A percentile compares a stretch with the other conserved stretches of the same genome.
Evolutionary conservation across 2,113 vertebrate species (phyloP).

Genomic region (Eclectus roratus): DNA sequence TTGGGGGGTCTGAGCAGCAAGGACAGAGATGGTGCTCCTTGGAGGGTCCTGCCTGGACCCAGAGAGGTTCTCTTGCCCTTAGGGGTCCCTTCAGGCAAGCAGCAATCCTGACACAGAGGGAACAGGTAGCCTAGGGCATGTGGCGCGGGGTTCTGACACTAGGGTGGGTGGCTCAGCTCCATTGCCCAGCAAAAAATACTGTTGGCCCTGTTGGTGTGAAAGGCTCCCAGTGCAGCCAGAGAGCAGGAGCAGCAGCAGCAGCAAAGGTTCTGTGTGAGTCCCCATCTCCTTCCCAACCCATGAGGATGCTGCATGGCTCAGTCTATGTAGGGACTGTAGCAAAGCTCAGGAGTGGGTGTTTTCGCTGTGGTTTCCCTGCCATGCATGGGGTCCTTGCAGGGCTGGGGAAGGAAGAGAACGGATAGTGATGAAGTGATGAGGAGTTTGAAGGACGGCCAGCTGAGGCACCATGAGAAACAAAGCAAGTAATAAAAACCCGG

Average conservation of each 20-base stretch:
- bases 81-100: neutral
- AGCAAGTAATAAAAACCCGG: conserved; percentile 11
- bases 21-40: neutral
- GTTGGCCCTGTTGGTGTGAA: neutral
- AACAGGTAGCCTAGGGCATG: neutral
- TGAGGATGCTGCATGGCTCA: neutral
- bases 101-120: neutral
- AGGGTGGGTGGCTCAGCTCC: neutral
- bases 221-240: neutral
- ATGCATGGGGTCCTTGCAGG: rapidly evolving
- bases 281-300: neutral
- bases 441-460: conserved; percentile 12
- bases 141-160: rapidly evolving
- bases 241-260: neutral
- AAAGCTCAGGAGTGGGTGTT: neutral
- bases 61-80: neutral
- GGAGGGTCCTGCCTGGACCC: no score
- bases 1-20: neutral
- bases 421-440: neutral
- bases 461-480: neutral
- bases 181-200: neutral
- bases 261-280: neutral
- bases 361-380: neutral
- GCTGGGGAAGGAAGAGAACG: neutral
- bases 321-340: neutral